Conservation (phyloP, 2,113 vertebrate genomes). For the Hiodon alosoides region DNA sequence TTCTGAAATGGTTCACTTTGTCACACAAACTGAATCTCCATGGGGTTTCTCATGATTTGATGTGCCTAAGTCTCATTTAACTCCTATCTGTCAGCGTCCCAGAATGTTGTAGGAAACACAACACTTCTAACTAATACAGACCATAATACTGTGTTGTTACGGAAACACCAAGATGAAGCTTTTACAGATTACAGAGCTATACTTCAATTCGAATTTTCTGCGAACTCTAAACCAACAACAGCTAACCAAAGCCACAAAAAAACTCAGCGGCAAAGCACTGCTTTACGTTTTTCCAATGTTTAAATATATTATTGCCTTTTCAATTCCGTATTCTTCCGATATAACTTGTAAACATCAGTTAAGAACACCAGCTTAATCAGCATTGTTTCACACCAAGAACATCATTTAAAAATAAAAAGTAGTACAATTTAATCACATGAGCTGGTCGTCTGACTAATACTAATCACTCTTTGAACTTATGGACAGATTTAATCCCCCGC, state of each 20-base stretch:
- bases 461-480: conserved; percentile 54
- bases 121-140: not conserved
- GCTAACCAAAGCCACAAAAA: conserved; percentile 10
- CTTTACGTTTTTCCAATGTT: conserved; percentile 19
- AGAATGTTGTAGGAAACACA: not conserved
- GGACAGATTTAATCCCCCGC: conserved; percentile 42
- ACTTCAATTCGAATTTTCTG: not conserved
- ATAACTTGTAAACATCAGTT: conserved; percentile 25
- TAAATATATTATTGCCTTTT: conserved; percentile 42
- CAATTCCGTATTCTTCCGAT: conserved; percentile 26
- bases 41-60: not conserved
- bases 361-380: conserved; percentile 25
- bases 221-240: conserved; percentile 17
- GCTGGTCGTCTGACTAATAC: conserved; percentile 72
- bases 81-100: not conserved
- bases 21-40: not conserved
- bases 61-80: not conserved
- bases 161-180: conserved; percentile 3
- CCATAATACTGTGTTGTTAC: conserved; percentile 19
- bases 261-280: conserved; percentile 26
- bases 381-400: conserved; percentile 11
- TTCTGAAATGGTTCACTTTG: not conserved
- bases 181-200: conserved; percentile 6
- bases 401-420: conserved; percentile 47
- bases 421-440: conserved; percentile 77